Evolutionary conservation across 2,888 invertebrate genomes (phyloP).

Genomic region (Ommatoiulus sabulosus): DNA sequence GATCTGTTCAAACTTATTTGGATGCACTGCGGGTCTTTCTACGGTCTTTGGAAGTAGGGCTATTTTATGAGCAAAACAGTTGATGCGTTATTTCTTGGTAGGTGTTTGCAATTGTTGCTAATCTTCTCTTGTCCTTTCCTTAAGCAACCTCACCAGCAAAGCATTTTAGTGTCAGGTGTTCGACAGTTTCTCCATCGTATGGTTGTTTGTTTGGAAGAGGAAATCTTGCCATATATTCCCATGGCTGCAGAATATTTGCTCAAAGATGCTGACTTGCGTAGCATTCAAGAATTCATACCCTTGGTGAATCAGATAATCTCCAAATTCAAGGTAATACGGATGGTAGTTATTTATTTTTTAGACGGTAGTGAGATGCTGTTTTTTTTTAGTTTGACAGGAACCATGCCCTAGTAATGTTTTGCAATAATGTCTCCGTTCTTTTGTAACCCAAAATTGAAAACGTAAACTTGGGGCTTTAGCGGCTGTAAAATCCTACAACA

Average conservation of each 20-base stretch:
- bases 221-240: slow-evolving; percentile 71
- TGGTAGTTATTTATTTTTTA: not conserved
- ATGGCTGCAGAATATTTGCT: slow-evolving; percentile 70
- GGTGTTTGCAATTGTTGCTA: not conserved
- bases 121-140: not conserved
- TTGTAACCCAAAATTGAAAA: not conserved
- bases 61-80: not conserved
- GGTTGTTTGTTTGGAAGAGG: slow-evolving; percentile 73
- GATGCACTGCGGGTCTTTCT: slow-evolving; percentile 71
- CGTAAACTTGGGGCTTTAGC: not conserved
- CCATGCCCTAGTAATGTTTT: not conserved
- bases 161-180: slow-evolving; percentile 68
- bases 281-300: slow-evolving; percentile 71
- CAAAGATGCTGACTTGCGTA: slow-evolving; percentile 66
- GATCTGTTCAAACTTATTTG: slow-evolving; percentile 70
- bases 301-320: slow-evolving; percentile 73
- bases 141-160: slow-evolving; percentile 61
- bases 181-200: slow-evolving; percentile 73
- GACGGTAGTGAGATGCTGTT: not conserved
- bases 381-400: not conserved
- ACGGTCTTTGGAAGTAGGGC: slow-evolving; percentile 68
- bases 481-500: not conserved
- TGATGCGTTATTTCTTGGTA: not conserved
- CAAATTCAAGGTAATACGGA: slow-evolving; percentile 70
- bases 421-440: not conserved